These are phyloP conservation scores for Erebia palarica DNA, from an alignment of 2,888 invertebrate species.

Conservation along the genomic window DNA sequence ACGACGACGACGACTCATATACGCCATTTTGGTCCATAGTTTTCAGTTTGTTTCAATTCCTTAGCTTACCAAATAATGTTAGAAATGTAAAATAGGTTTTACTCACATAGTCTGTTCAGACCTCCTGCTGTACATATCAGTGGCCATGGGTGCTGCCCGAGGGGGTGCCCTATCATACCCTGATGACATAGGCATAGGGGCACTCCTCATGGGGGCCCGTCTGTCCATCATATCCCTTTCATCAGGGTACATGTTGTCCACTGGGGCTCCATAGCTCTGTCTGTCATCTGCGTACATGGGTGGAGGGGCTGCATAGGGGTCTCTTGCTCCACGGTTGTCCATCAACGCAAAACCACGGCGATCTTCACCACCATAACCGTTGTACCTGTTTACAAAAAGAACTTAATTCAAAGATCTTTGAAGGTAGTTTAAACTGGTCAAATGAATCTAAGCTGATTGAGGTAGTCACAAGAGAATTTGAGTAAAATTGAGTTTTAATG, in stretches of 20 bases:
- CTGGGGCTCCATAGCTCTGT: conserved; percentile 50
- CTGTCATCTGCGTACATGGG: conserved; percentile 60
- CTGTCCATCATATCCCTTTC: conserved; percentile 69
- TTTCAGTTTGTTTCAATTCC: too few species aligned
- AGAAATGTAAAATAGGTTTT: background rate
- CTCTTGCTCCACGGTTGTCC: conserved; percentile 63
- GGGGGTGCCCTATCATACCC: conserved; percentile 66
- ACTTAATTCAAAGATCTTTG: too few species aligned
- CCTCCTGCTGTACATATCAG: conserved; percentile 78
- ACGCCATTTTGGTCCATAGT: too few species aligned
- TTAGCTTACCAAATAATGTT: too few species aligned
- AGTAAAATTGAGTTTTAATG: too few species aligned
- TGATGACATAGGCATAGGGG: conserved; percentile 54
- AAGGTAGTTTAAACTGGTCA: too few species aligned
- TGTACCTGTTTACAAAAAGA: conserved; percentile 47
- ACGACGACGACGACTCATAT: too few species aligned
- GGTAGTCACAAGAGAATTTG: too few species aligned
- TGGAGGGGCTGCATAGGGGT: conserved; percentile 65
- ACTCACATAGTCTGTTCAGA: conserved; percentile 68
- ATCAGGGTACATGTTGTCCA: conserved; percentile 51
- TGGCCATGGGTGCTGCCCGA: conserved; percentile 62
- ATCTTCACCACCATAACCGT: conserved; percentile 72
- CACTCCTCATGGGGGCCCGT: conserved; percentile 59
- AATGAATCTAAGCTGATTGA: too few species aligned
- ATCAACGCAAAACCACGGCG: conserved; percentile 73